Evolutionary conservation across 2,888 invertebrate genomes (phyloP).

Genomic region (Caenorhabditis sp.): DNA sequence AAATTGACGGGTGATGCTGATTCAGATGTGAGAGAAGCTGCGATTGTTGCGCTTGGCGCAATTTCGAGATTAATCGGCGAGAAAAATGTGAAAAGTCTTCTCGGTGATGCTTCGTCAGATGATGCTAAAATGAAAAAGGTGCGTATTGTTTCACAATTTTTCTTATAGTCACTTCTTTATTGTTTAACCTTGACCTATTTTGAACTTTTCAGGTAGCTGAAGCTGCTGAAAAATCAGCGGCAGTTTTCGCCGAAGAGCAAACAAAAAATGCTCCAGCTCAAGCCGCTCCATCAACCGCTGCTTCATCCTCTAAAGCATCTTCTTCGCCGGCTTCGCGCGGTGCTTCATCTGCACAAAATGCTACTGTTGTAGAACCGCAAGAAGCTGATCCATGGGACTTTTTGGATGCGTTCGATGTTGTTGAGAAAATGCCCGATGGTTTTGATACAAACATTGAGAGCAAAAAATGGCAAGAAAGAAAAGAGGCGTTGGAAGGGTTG

Average conservation of each 20-base stretch:
- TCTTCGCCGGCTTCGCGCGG: background rate
- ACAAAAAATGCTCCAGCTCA: constrained; percentile 28
- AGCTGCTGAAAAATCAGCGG: constrained; percentile 34
- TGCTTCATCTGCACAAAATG: constrained; percentile 9
- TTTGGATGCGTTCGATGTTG: constrained; percentile 88
- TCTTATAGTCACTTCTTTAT: too few relatives aligned
- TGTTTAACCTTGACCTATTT: background rate
- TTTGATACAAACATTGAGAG: constrained; percentile 88
- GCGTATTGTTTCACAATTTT: too few relatives aligned
- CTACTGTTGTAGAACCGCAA: constrained; percentile 72
- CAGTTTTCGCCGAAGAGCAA: constrained; percentile 25
- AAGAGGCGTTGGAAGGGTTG: constrained; percentile 78
- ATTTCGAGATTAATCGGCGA: constrained; percentile 91
- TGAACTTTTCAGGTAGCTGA: constrained; percentile 16
- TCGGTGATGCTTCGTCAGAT: constrained; percentile 82
- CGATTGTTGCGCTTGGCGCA: constrained; percentile 90
- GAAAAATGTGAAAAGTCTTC: constrained; percentile 84
- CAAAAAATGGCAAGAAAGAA: constrained; percentile 96
- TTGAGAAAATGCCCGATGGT: constrained; percentile 90
- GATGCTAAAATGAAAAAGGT: constrained; percentile 74
- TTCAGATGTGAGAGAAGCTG: constrained; percentile 80
- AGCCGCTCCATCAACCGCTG: constrained; percentile 6
- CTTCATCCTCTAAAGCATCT: constrained; percentile 14
- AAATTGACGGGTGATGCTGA: constrained; percentile 52
- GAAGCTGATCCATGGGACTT: constrained; percentile 76